phyloP scores from a whole-genome alignment of 2,888 invertebrate genomes.

The Cheilosia pagana region DNA sequence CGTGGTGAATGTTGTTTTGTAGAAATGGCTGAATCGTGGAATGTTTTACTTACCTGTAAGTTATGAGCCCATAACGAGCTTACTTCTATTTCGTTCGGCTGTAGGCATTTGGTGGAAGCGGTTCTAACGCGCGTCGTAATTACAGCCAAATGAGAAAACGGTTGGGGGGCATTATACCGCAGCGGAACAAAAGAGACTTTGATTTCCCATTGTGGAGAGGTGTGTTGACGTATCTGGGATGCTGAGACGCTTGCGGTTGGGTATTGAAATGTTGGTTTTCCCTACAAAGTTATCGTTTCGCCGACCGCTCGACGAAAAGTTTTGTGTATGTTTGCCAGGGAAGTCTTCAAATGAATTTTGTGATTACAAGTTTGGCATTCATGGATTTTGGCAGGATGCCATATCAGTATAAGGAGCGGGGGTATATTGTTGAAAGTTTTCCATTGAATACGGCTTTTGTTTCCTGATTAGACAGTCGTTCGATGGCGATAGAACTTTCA shows the following conservation, averaged over 20 bases:
- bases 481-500: background rate
- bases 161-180: background rate
- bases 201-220: slow-evolving; percentile 42
- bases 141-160: slow-evolving; percentile 33
- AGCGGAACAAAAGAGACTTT: slow-evolving; percentile 38
- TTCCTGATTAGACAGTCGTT: slow-evolving; percentile 10
- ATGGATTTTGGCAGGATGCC: slow-evolving; percentile 23
- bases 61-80: slow-evolving; percentile 49
- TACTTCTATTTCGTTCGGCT: background rate
- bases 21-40: slow-evolving; percentile 11
- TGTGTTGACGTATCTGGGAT: slow-evolving; percentile 26
- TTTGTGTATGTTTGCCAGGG: slow-evolving; percentile 10
- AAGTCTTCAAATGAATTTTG: slow-evolving; percentile 37
- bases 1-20: background rate
- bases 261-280: slow-evolving; percentile 46
- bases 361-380: slow-evolving; percentile 53
- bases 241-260: slow-evolving; percentile 20
- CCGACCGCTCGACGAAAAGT: background rate
- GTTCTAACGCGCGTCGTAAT: slow-evolving; percentile 27
- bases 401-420: background rate
- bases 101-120: slow-evolving; percentile 44
- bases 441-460: slow-evolving; percentile 28
- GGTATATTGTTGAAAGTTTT: slow-evolving; percentile 23
- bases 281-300: slow-evolving; percentile 61
- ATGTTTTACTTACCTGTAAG: slow-evolving; percentile 59